A percentile compares a stretch with the other conserved stretches of the same genome.
phyloP scores from a whole-genome alignment of 2,888 invertebrate genomes.

The Drosophila quinaria region DNA sequence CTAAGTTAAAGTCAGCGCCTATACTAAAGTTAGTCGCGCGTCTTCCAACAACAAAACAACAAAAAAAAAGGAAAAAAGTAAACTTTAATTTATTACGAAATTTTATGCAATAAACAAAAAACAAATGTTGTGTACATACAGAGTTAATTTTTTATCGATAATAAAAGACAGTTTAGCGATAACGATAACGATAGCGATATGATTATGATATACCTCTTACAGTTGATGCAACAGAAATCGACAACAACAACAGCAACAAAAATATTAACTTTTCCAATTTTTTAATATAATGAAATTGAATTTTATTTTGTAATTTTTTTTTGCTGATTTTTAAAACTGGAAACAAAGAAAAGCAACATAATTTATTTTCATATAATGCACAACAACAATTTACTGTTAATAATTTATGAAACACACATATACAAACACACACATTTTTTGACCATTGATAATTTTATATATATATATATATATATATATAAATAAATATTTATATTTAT shows the following conservation, averaged over 20 bases:
- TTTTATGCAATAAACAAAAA: slow-evolving; percentile 52
- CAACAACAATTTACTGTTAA: slow-evolving; percentile 63
- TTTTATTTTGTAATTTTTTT: not conserved
- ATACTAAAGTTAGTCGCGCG: slow-evolving; percentile 23
- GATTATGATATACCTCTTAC: slow-evolving; percentile 69
- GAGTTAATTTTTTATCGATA: slow-evolving; percentile 12
- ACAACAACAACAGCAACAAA: slow-evolving; percentile 17
- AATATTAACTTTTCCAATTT: slow-evolving; percentile 2
- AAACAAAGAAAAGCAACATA: slow-evolving; percentile 49
- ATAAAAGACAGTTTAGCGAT: slow-evolving; percentile 15
- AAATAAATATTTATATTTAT: slow-evolving; percentile 3
- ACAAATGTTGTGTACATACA: slow-evolving; percentile 53
- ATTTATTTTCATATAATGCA: slow-evolving; percentile 52
- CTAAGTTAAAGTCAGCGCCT: slow-evolving; percentile 28
- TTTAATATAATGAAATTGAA: slow-evolving; percentile 10
- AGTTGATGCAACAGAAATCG: slow-evolving; percentile 38
- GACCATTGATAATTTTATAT: slow-evolving; percentile 74
- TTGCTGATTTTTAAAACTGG: slow-evolving; percentile 34
- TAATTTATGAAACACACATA: slow-evolving; percentile 68
- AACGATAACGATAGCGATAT: slow-evolving; percentile 35
- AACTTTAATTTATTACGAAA: slow-evolving; percentile 58
- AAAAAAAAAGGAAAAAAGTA: slow-evolving; percentile 36
- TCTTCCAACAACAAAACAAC: slow-evolving; percentile 50
- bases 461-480: slow-evolving; percentile 14
- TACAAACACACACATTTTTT: slow-evolving; percentile 45